Evolutionary conservation across 2,888 invertebrate genomes (phyloP).

Genomic region (Ecliptopera silaceata): DNA sequence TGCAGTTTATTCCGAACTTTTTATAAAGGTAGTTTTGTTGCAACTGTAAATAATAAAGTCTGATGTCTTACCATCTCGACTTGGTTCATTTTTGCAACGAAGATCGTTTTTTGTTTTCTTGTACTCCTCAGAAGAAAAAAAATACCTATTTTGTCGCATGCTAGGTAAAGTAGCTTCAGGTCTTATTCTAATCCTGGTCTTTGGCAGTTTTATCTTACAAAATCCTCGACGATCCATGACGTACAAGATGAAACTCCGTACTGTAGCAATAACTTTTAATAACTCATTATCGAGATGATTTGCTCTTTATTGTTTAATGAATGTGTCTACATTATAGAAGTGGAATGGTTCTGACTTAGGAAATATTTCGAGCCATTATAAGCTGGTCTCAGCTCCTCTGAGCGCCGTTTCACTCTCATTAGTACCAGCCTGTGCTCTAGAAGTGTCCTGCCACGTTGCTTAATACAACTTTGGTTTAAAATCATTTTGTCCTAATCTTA

Average conservation of each 20-base stretch:
- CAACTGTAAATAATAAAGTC: constrained; percentile 1
- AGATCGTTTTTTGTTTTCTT: not conserved
- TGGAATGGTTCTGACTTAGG: not conserved
- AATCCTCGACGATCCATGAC: too few relatives aligned
- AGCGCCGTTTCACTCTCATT: constrained; percentile 7
- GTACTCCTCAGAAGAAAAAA: not conserved
- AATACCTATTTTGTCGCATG: not conserved
- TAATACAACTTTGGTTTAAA: not conserved
- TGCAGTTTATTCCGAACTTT: not conserved
- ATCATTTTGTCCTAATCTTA: not conserved
- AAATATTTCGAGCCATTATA: constrained; percentile 2
- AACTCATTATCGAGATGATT: too few relatives aligned
- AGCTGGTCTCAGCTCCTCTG: not conserved
- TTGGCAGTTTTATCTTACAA: not conserved
- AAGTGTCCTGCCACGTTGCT: not conserved
- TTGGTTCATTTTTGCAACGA: constrained; percentile 11
- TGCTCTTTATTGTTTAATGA: too few relatives aligned
- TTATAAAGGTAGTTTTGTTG: constrained; percentile 13
- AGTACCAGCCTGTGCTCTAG: constrained; percentile 9
- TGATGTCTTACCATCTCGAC: constrained; percentile 8
- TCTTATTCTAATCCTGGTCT: not conserved
- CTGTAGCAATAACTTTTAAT: too few relatives aligned
- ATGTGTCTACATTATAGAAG: too few relatives aligned
- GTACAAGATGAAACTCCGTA: too few relatives aligned
- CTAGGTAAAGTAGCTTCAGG: not conserved